Conservation (phyloP, 2,797 vertebrate species). For the Poeciliopsis gracilis region DNA sequence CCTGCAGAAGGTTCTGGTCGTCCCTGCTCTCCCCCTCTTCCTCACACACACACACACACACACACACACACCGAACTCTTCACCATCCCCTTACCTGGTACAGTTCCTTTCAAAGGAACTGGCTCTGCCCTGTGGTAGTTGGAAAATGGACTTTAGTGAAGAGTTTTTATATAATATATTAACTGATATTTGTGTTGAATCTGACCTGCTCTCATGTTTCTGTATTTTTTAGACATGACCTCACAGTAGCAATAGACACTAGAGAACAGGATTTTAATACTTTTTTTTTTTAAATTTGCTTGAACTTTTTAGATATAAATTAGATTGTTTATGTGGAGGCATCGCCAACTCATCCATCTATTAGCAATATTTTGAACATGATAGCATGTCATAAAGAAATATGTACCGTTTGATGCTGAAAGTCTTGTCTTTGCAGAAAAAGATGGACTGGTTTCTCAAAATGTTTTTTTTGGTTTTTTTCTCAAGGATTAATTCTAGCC, state of each 20-base stretch:
- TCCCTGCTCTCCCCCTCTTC: neutral
- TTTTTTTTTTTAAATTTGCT: conserved; percentile 44
- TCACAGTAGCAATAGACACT: conserved; percentile 71
- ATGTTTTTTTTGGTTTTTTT: conserved; percentile 28
- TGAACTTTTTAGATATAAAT: conserved; percentile 27
- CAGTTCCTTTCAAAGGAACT: conserved; percentile 16
- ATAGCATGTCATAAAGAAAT: conserved; percentile 53
- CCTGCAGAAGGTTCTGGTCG: neutral
- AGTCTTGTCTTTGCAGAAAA: conserved; percentile 40
- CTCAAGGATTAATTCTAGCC: conserved; percentile 50
- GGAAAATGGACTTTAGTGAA: conserved; percentile 37
- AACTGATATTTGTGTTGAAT: conserved; percentile 43
- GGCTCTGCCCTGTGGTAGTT: conserved; percentile 52
- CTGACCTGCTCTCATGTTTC: conserved; percentile 45
- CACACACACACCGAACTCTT: neutral
- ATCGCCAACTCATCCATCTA: conserved; percentile 37
- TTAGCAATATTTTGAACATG: conserved; percentile 69
- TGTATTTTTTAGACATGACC: conserved; percentile 44
- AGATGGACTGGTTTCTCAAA: conserved; percentile 27
- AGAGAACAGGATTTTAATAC: conserved; percentile 38
- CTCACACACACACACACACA: no score
- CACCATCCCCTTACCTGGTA: no score
- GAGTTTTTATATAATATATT: conserved; percentile 34
- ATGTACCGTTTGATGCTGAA: conserved; percentile 47
- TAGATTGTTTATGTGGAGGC: conserved; percentile 30